Conservation (phyloP, 2,888 invertebrate genomes). For the Cyrtodaria siliqua region DNA sequence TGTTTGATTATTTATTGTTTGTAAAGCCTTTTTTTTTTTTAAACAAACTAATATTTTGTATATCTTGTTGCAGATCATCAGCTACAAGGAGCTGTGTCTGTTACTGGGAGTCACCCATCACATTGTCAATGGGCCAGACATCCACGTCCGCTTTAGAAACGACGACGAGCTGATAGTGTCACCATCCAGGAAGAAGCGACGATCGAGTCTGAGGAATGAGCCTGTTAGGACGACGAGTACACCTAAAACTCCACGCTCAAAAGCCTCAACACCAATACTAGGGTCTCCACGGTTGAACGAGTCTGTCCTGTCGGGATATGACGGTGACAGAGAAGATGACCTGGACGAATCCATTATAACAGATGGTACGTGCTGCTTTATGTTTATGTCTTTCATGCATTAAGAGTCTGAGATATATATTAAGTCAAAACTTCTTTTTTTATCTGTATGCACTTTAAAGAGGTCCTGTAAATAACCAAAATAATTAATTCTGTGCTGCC, state of each 20-base stretch:
- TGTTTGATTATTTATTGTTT: no score
- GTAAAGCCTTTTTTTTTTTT: no score
- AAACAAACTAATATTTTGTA: no score
- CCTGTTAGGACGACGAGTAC: constrained; percentile 41
- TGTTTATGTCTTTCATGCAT: no score
- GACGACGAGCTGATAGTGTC: constrained; percentile 82
- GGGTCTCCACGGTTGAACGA: constrained; percentile 67
- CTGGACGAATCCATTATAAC: constrained; percentile 72
- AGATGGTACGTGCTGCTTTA: constrained; percentile 68
- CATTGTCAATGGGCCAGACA: constrained; percentile 69
- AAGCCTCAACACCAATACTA: constrained; percentile 67
- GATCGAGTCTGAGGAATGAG: constrained; percentile 36
- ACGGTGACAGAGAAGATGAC: constrained; percentile 81
- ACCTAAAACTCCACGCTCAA: constrained; percentile 37
- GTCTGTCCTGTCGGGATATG: constrained; percentile 79
- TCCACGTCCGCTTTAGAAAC: constrained; percentile 75
- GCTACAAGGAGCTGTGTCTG: constrained; percentile 75
- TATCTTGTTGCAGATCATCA: constrained; percentile 79
- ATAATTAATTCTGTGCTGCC: no score
- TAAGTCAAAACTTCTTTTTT: no score
- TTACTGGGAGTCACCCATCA: constrained; percentile 79
- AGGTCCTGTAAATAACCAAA: no score
- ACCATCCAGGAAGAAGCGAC: constrained; percentile 73
- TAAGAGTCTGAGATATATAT: no score
- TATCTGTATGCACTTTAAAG: no score